phyloP scores from a whole-genome alignment of 1,140 invertebrate species.

The Anadara kagoshimensis region DNA sequence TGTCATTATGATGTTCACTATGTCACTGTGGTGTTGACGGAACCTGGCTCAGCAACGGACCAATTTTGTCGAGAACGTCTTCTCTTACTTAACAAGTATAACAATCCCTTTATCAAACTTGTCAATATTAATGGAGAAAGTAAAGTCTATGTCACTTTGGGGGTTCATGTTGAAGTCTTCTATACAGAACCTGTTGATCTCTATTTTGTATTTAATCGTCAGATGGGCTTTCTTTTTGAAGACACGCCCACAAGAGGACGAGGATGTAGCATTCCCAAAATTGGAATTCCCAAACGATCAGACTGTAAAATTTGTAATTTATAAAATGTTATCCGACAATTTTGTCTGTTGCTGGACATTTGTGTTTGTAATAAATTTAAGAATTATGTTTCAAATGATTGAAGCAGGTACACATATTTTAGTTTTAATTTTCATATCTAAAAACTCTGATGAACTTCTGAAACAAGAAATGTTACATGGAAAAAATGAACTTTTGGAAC shows the following conservation, averaged over 20 bases:
- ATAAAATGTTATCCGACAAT: background rate
- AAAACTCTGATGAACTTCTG: too few relatives aligned
- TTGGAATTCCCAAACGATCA: conserved; percentile 23
- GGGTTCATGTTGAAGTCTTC: conserved; percentile 26
- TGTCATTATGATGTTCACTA: conserved; percentile 51
- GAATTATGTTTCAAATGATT: too few relatives aligned
- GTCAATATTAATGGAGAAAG: conserved; percentile 5
- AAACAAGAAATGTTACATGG: too few relatives aligned
- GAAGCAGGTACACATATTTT: too few relatives aligned
- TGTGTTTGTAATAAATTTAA: too few relatives aligned
- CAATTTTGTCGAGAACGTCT: conserved; percentile 57
- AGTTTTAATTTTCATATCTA: too few relatives aligned
- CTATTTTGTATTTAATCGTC: background rate
- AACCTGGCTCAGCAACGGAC: conserved; percentile 35
- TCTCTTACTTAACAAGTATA: conserved; percentile 28
- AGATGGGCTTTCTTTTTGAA: conserved; percentile 9
- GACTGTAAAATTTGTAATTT: conserved; percentile 30
- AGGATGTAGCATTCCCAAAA: conserved; percentile 18
- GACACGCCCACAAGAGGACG: conserved; percentile 13
- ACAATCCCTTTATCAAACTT: conserved; percentile 41
- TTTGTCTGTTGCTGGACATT: too few relatives aligned
- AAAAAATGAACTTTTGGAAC: too few relatives aligned
- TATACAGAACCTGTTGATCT: conserved; percentile 28
- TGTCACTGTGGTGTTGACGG: conserved; percentile 50
- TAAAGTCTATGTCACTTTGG: conserved; percentile 21